phyloP scores from a whole-genome alignment of 2,113 vertebrate genomes.

The Lanius collurio region DNA sequence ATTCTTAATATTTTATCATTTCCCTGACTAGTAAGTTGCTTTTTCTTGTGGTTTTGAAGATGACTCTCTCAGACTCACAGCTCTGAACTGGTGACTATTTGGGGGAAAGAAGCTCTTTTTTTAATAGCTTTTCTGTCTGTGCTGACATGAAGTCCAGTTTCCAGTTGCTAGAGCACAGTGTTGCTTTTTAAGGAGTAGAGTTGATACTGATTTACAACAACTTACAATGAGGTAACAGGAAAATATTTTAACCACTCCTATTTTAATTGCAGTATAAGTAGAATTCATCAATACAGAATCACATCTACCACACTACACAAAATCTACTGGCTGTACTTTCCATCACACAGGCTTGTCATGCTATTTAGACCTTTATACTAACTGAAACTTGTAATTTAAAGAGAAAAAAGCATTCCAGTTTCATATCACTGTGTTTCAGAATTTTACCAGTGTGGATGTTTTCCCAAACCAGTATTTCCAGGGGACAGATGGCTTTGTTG shows the following conservation, averaged over 20 bases:
- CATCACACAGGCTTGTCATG: not conserved
- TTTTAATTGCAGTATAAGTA: not conserved
- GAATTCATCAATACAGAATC: not conserved
- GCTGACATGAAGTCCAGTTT: not conserved
- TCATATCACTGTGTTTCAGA: not conserved
- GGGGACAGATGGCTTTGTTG: constrained; percentile 6
- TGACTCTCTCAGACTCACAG: not conserved
- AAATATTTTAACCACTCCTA: not conserved
- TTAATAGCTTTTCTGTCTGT: not conserved
- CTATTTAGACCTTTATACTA: not conserved
- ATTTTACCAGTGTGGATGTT: not conserved
- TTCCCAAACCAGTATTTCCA: constrained; percentile 14
- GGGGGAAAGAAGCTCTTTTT: not conserved
- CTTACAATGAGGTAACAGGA: not conserved
- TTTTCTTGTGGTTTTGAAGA: not conserved
- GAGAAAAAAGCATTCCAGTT: not conserved
- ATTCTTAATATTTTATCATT: not conserved
- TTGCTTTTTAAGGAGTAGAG: not conserved
- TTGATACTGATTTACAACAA: not conserved
- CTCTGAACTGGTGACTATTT: not conserved
- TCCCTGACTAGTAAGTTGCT: not conserved
- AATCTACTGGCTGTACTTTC: not conserved
- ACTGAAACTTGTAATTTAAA: not conserved
- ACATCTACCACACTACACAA: not conserved
- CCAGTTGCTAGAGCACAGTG: not conserved